Base-by-base conservation (phyloP, 2,888 invertebrate species). In the Drosophila koepferae region DNA sequence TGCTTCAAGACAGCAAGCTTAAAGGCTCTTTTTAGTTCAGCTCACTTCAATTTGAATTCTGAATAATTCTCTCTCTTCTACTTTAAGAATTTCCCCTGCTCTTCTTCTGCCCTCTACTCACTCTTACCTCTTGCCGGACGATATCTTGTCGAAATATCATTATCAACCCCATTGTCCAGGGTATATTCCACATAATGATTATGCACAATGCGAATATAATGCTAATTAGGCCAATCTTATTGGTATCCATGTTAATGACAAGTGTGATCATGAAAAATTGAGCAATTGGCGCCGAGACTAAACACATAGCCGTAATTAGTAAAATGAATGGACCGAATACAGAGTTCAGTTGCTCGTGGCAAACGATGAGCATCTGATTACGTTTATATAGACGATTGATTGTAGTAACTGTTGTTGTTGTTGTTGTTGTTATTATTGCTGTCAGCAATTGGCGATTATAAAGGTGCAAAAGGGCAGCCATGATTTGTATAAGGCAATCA, bases 191-290 rank as follows among this genome's bases (percentile, higher is more conserved):
- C 0, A 80, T 10, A 2, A 80, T 5, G 4, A 72, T n/a, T 10
- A 23, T 34, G 18, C 44, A 2, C 7, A 76, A 4, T 3, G 63
- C 6, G 14, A 36, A 8, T 8, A 56, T 8, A 1, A 64, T 0
- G 3, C 14, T 0, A 0, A 0, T 4, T 5, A 60, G 3, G 3
- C 49, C 60, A 18, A 60, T 18, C 31, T 49, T 9, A 3, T 49
- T 16, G 3, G 3, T 5, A 6, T 61, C 69, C 49, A 81, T 2
- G 40, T 80, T 59, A 18, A 82, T 76, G 38, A 82, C 65, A 0
- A 77, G 74, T 6, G 82, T 71, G 38, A 90, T 41, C n/a, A 91
- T 4, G 44, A 63, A 89, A 51, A 91, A 91, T 0, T 85, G 81
- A 16, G 82, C 80, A 1, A 63, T 66, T 2, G 89, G 90, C 0